Conservation (phyloP, 1,140 invertebrate genomes). For the Ceratitis capitata region DNA sequence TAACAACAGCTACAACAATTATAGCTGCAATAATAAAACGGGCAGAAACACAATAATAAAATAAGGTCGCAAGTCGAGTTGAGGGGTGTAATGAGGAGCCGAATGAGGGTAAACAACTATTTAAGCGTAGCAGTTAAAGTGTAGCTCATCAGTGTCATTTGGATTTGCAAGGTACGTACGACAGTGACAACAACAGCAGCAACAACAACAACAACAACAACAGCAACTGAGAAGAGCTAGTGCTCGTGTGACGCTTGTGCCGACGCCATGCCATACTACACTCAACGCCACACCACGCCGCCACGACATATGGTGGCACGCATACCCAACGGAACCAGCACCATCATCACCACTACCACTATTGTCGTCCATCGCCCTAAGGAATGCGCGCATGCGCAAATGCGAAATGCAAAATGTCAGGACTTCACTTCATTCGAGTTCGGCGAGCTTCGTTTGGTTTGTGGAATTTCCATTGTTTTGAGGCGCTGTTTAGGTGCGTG, state of each 20-base stretch:
- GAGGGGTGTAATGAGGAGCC: too few relatives aligned
- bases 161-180: background rate
- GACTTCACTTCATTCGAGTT: slow-evolving; percentile 56
- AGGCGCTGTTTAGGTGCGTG: slow-evolving; percentile 42
- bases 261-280: background rate
- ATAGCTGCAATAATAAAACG: background rate
- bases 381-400: slow-evolving; percentile 53
- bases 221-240: background rate
- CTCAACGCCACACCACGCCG: background rate
- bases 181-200: background rate
- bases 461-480: slow-evolving; percentile 63
- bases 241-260: background rate
- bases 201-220: background rate
- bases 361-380: slow-evolving; percentile 55
- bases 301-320: background rate
- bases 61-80: background rate
- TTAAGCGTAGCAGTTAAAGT: slow-evolving; percentile 37
- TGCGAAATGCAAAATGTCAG: slow-evolving; percentile 65
- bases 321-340: background rate
- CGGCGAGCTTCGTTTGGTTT: slow-evolving; percentile 46
- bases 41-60: slow-evolving; percentile 5
- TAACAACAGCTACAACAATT: background rate
- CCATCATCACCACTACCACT: background rate
- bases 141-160: slow-evolving; percentile 59
- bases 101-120: slow-evolving; percentile 17